Conservation (phyloP, 2,797 vertebrate genomes). For the Steatocranus sp. region DNA sequence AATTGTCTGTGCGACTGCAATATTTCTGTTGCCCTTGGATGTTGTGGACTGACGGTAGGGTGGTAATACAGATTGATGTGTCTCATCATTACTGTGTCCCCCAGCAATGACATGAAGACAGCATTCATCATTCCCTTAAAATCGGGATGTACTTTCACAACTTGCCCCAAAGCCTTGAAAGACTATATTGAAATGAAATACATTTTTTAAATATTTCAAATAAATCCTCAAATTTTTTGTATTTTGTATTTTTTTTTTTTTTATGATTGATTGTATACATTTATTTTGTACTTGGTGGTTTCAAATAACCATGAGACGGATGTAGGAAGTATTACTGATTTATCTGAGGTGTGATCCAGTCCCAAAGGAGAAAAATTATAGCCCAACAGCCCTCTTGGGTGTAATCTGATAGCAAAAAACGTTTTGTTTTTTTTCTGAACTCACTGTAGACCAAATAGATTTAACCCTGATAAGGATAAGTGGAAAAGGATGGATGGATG, state of each 20-base stretch:
- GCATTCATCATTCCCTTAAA: constrained; percentile 63
- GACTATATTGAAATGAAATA: constrained; percentile 20
- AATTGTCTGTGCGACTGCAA: constrained; percentile 47
- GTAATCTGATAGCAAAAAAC: not conserved
- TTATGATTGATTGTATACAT: constrained; percentile 23
- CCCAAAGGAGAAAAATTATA: not conserved
- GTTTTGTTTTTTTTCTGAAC: not conserved
- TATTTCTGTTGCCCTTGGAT: constrained; percentile 66
- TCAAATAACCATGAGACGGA: constrained; percentile 6
- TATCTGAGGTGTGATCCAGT: constrained; percentile 20
- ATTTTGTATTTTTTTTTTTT: not conserved
- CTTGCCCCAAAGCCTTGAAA: constrained; percentile 13
- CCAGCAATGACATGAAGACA: constrained; percentile 48
- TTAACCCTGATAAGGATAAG: not conserved
- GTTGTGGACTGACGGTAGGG: constrained; percentile 46
- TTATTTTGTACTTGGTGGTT: constrained; percentile 7
- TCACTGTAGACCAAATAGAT: not conserved
- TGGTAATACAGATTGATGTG: constrained; percentile 67
- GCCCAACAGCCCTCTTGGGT: not conserved
- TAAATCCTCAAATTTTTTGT: not conserved
- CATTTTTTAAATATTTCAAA: constrained; percentile 13
- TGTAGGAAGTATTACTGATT: constrained; percentile 31
- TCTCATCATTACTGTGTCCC: constrained; percentile 64
- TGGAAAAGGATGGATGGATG: not conserved
- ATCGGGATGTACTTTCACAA: constrained; percentile 35